Percentiles rank a stretch among this genome's conserved stretches.
Conservation (phyloP, 2,888 invertebrate species). For the Athalia cordata region DNA sequence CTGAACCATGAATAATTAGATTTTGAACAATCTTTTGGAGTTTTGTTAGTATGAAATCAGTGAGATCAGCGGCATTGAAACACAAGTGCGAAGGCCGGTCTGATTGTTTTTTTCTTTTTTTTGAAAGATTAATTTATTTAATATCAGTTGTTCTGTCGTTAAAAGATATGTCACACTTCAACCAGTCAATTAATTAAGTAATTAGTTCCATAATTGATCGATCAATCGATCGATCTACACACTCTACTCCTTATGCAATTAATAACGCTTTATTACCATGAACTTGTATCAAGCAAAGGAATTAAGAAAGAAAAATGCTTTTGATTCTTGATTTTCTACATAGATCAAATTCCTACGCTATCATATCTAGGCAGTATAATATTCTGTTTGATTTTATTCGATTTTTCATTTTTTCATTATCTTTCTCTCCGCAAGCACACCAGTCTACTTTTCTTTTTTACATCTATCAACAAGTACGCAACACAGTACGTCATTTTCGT, state of each 20-base stretch:
- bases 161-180: constrained; percentile 45
- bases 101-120: neutral
- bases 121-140: neutral
- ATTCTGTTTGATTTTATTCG: constrained; percentile 2
- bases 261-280: constrained; percentile 23
- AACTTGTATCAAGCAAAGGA: constrained; percentile 30
- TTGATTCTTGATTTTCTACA: neutral
- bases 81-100: no score
- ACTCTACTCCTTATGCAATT: constrained; percentile 20
- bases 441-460: no score
- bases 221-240: neutral
- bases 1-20: constrained; percentile 51
- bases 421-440: neutral
- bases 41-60: neutral
- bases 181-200: constrained; percentile 29
- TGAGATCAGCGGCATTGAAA: no score
- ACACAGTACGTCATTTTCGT: no score
- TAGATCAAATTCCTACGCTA: constrained; percentile 12
- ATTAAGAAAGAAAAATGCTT: neutral
- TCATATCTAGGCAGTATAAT: neutral
- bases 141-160: constrained; percentile 10
- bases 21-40: neutral
- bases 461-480: no score
- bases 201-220: neutral
- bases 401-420: neutral